Evolutionary conservation across 2,888 invertebrate genomes (phyloP), one percentile per base, ranked within the genome.

Genomic region (Lathronympha strigana): DNA sequence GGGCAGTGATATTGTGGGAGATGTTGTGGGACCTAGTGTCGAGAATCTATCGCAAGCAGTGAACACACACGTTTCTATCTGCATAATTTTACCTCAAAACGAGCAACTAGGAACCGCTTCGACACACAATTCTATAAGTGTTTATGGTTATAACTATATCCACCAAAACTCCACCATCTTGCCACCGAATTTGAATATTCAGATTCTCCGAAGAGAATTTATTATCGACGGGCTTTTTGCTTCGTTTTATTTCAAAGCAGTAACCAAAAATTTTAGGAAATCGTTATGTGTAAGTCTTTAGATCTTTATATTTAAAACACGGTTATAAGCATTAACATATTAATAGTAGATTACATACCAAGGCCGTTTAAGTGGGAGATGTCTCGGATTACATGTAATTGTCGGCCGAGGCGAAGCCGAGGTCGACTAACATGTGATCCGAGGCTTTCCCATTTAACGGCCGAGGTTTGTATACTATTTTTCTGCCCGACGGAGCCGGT

Each of bases 131-230:
- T 47, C 25, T 13, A 19, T 28, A 40, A 50, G 25, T 19, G 21
- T 31, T 43, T 28, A 53, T n/a, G n/a, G n/a, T 53, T 61, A 28
- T 21, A 21, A n/a, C n/a, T 61, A 47, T 45, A 53, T 31, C 23
- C 17, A 13, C 15, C 40, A 28, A 45, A n/a, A 55, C 11, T 25
- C 43, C 19, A n/a, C 49, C 6, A 17, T 47, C 55, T 31, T n/a
- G 28, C 40, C 6, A 23, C 17, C 40, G 25, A 57, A 55, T 33
- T 40, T 40, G 49, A 63, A 63, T 57, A 57, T 63, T 50, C 49
- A 43, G 33, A 58, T 58, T 57, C 36, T 1, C 21, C 21, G 5
- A 33, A 40, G 25, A 31, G 23, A 51, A 49, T 19, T 58, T 58
- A 13, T 51, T 63, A 51, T 43, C 31, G 19, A 36, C 40, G 31